phyloP scores from a whole-genome alignment of 2,888 invertebrate genomes.

The Cancer borealis region DNA sequence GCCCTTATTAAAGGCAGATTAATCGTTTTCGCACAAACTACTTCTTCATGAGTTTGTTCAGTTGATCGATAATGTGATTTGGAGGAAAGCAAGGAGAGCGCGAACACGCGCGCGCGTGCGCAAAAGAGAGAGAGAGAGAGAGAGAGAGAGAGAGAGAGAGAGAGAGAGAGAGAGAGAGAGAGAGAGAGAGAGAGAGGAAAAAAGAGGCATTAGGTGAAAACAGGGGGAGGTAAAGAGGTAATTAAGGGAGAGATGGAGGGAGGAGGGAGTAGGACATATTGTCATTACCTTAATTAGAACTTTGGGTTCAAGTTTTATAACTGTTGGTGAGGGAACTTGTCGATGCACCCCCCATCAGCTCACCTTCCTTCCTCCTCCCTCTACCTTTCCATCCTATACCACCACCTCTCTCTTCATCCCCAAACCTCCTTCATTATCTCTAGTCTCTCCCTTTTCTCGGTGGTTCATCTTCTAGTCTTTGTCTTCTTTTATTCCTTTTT shows the following conservation, averaged over 20 bases:
- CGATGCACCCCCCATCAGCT: neutral
- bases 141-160: neutral
- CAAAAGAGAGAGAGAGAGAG: neutral
- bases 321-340: constrained; percentile 12
- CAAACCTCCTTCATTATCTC: neutral
- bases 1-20: neutral
- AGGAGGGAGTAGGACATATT: neutral
- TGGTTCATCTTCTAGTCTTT: neutral
- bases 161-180: neutral
- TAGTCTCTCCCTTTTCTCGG: neutral
- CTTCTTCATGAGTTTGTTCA: neutral
- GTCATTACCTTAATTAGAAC: constrained; percentile 20
- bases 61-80: neutral
- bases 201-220: neutral
- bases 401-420: neutral
- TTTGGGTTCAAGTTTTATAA: constrained; percentile 20
- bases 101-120: neutral
- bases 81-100: neutral
- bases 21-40: neutral
- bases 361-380: neutral
- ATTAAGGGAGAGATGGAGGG: constrained; percentile 17
- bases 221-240: neutral
- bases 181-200: neutral
- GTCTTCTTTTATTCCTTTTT: neutral
- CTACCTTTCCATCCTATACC: neutral